Evolutionary conservation across 64 coral and sea anemone species (phyloP).

Genomic region (Actinia equina): DNA sequence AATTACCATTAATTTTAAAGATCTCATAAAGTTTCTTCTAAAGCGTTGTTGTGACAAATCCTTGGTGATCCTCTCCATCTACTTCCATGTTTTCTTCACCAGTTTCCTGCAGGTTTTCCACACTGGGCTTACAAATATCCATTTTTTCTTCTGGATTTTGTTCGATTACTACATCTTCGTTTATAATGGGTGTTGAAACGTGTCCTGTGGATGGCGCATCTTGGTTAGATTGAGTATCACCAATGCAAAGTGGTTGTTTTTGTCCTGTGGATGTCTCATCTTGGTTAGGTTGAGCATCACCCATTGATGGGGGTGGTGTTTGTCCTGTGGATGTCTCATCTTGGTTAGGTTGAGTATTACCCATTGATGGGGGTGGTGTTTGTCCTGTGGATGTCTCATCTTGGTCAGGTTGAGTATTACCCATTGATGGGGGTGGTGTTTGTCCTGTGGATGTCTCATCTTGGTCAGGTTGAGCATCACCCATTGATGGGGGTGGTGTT

Average conservation of each 20-base stretch:
- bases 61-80: background rate
- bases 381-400: background rate
- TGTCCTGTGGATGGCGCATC: background rate
- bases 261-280: background rate
- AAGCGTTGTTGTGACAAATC: too few species aligned
- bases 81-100: background rate
- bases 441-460: background rate
- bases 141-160: background rate
- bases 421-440: background rate
- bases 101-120: background rate
- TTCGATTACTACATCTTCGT: too few species aligned
- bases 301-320: background rate
- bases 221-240: too few species aligned
- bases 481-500: background rate
- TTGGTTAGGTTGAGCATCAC: background rate
- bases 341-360: background rate
- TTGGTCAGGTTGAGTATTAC: background rate
- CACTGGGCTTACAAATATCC: background rate
- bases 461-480: background rate
- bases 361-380: background rate
- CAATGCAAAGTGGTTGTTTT: background rate
- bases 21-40: too few species aligned
- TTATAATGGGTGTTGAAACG: too few species aligned
- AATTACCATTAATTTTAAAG: too few species aligned
- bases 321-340: background rate